These are phyloP conservation scores for Dastarcus helophoroides DNA, from an alignment of 2,888 invertebrate species.

Conservation along the genomic window DNA sequence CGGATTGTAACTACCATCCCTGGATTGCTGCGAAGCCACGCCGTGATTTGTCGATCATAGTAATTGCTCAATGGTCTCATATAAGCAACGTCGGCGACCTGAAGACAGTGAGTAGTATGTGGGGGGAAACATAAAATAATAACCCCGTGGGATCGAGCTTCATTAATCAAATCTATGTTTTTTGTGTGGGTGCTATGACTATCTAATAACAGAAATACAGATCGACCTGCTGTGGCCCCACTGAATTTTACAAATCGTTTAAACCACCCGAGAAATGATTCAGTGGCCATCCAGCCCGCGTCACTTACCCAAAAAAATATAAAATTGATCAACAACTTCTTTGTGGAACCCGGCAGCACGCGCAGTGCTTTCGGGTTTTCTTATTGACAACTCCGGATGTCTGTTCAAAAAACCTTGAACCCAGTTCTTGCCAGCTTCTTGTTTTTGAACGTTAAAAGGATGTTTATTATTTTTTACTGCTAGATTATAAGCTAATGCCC, in stretches of 20 bases:
- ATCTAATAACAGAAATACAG: conserved; percentile 12
- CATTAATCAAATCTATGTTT: conserved; percentile 19
- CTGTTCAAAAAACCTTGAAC: conserved; percentile 19
- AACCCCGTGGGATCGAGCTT: conserved; percentile 21
- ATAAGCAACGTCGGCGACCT: too few species aligned
- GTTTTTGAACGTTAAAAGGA: conserved; percentile 21
- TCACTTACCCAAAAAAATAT: too few species aligned
- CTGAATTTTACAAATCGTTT: conserved; percentile 9
- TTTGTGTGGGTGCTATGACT: conserved; percentile 11
- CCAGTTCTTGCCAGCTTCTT: conserved; percentile 26
- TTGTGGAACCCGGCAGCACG: too few species aligned
- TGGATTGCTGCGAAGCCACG: conserved; percentile 20
- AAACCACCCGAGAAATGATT: conserved; percentile 11
- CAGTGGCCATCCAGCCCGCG: conserved; percentile 10
- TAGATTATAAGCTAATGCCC: conserved; percentile 7
- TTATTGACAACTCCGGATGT: conserved; percentile 15
- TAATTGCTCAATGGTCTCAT: conserved; percentile 19
- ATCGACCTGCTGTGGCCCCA: conserved; percentile 3
- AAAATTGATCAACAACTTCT: too few species aligned
- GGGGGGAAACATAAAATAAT: conserved; percentile 17
- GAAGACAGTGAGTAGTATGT: too few species aligned
- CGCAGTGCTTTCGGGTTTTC: conserved; percentile 16
- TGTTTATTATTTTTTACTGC: conserved; percentile 21
- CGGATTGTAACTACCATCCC: neutral
- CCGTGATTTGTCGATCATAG: conserved; percentile 19